Conservation (phyloP, 2,888 invertebrate genomes). For the Stenchaetothrips biformis region DNA sequence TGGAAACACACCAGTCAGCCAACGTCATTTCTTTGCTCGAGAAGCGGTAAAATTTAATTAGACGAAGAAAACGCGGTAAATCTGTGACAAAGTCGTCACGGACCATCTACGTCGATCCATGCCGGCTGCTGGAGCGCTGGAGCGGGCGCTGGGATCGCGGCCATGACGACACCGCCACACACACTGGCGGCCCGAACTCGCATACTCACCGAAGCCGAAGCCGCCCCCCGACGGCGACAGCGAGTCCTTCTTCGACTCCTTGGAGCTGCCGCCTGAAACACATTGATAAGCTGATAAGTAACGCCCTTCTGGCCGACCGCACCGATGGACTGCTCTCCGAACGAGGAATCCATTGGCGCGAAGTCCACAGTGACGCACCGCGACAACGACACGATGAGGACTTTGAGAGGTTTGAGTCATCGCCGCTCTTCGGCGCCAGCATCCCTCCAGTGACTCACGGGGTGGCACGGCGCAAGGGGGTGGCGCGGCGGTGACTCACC, state of each 20-base stretch:
- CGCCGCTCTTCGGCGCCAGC: background rate
- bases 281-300: slow-evolving; percentile 39
- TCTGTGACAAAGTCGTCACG: no score
- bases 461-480: background rate
- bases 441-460: background rate
- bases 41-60: no score
- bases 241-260: slow-evolving; percentile 63
- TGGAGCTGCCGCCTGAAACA: slow-evolving; percentile 68
- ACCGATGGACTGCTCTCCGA: background rate
- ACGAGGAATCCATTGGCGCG: background rate
- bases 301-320: background rate
- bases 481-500: no score
- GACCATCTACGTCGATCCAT: no score
- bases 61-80: no score
- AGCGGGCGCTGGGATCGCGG: no score
- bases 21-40: no score
- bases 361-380: background rate
- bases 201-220: slow-evolving; percentile 57
- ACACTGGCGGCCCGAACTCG: no score
- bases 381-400: background rate
- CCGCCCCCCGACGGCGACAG: slow-evolving; percentile 60
- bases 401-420: no score
- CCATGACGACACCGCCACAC: no score
- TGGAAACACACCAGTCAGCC: background rate
- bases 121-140: no score